Evolutionary conservation across 2,113 vertebrate species (phyloP), one percentile per base, ranked within the genome.

Genomic region (Hypomesus transpacificus): DNA sequence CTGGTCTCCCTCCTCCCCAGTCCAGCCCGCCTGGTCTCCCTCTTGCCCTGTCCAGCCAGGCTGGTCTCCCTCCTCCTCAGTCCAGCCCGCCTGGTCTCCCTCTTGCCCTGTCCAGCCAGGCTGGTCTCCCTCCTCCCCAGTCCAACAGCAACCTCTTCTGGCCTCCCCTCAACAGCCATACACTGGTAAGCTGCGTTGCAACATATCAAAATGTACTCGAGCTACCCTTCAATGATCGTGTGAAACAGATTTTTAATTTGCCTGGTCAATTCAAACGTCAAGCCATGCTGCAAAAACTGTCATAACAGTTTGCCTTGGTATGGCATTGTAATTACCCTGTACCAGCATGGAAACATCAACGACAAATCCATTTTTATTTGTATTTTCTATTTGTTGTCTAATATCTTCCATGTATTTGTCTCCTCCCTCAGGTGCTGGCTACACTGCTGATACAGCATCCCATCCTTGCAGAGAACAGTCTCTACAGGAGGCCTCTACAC

Each of bases 91-190:
- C 26, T 20, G 17, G 22, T 31, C 53, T 74, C 24, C 26, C 53
- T 74, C 24, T 22, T 14, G 14, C 8, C 46, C 75, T 3, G 71
- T 57, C 20, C 24, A 34, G 4, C 52, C 72, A 18, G 39, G 34
- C 7, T 22, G 22, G 0, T 75, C 34, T 0, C 67, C 77, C 28
- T 18, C 62, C 0, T 79, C 70, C 26, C 74, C 78, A 5, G 4
- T 71, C 71, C 62, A 82, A 7, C 81, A 82, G 31, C 86, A 86
- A 64, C 70, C 82, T 70, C 80, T 75, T 21, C 82, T 82, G 82
- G 60, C 65, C 0, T 16, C 66, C 26, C n/a, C 61, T 22, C 28
- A 79, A 16, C 39, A 75, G 3, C 46, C 75, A 3, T 72, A 58
- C 1, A 69, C n/a, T 70, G 87, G 89, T 89, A 20, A 5, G 75